Conservation (phyloP, 2,797 vertebrate genomes). For the Scolopax rusticola region DNA sequence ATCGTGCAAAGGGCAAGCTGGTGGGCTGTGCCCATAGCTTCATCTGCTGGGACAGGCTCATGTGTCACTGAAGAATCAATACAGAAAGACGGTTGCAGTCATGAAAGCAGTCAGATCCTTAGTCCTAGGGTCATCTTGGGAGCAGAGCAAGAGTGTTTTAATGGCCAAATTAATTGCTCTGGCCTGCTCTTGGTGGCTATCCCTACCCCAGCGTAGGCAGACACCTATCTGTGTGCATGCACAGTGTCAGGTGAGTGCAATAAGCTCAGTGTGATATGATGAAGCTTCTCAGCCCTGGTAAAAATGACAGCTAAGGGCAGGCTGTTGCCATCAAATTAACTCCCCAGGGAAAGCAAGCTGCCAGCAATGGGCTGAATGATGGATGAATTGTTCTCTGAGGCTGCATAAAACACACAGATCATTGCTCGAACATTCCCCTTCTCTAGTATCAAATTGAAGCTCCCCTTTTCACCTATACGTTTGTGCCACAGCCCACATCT, state of each 20-base stretch:
- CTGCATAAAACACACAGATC: not conserved
- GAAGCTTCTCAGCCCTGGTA: not conserved
- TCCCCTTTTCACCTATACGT: not conserved
- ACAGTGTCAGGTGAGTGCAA: not conserved
- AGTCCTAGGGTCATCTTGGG: not conserved
- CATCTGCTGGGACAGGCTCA: not conserved
- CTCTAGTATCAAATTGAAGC: not conserved
- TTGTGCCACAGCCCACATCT: not conserved
- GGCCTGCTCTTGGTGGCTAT: not conserved
- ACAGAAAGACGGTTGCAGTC: not conserved
- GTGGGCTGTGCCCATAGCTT: not conserved
- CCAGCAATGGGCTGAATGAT: slow-evolving; percentile 17
- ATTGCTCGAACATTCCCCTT: not conserved
- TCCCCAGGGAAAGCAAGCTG: slow-evolving; percentile 32
- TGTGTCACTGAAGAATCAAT: not conserved
- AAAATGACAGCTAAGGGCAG: slow-evolving; percentile 34
- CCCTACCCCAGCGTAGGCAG: not conserved
- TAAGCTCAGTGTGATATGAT: not conserved
- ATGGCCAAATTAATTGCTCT: not conserved
- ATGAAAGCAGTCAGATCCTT: not conserved
- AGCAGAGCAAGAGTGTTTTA: not conserved
- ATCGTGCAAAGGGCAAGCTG: not conserved
- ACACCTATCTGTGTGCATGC: not conserved
- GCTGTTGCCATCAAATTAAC: slow-evolving; percentile 31
- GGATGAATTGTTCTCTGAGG: slow-evolving; percentile 28